Evolutionary conservation across 1,140 invertebrate species (phyloP), one percentile per base, ranked within the genome.

Genomic region (Pteromalus puparum): DNA sequence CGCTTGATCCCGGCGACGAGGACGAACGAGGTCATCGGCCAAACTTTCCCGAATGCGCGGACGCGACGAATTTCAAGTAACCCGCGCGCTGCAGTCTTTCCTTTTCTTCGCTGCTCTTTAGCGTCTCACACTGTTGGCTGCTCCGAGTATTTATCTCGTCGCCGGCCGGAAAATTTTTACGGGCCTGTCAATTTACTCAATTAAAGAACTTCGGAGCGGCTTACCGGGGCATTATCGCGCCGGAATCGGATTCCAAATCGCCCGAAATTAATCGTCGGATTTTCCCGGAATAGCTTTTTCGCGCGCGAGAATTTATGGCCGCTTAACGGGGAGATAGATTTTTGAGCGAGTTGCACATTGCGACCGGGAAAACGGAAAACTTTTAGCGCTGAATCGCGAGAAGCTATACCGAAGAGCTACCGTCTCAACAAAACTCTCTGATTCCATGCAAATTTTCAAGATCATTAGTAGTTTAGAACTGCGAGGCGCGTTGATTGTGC

Each of bases 11-110:
- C 82, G 28, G 30, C 38, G 24, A 18, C 42, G 77, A 78, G 84
- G 72, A 86, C 81, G 86, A 88, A 86, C 80, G 81, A 77, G 87
- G 83, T 87, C 87, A 86, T 88, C 67, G 82, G n/a, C 81, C 18
- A 87, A 88, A 82, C 80, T 89, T 89, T 87, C 72, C 87, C 30
- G 9, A 84, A 84, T 81, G 83, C 83, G 67, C 72, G 76, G 38
- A 85, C 81, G 48, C 78, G 68, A 84, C 28, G 80, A 88, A 87
- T 79, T 82, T 72, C 28, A 87, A 82, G 82, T 84, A 86, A 75
- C 72, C 78, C 74, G 48, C 24, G n/a, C n/a, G n/a, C n/a, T n/a
- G n/a, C n/a, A n/a, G n/a, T 70, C 67, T 3, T 61, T 13, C 53
- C 34, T 26, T 53, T 68, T 76, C 21, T 21, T 76, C 28, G 12